Conservation (phyloP, 2,888 invertebrate genomes). For the Sympetrum striolatum region DNA sequence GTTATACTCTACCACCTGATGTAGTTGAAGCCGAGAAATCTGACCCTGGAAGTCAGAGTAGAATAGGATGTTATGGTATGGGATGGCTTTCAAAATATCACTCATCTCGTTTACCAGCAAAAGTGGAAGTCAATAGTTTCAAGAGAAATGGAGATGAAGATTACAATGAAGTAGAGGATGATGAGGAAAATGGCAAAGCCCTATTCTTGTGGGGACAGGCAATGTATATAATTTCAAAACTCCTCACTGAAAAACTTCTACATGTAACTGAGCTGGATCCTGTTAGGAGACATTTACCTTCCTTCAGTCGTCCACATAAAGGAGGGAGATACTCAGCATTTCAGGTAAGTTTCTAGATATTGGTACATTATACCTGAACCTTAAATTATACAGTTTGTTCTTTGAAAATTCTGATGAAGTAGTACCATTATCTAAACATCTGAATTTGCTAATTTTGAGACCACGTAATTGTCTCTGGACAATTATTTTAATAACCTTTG, state of each 20-base stretch:
- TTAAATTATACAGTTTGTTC: too few relatives aligned
- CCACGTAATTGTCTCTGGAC: too few relatives aligned
- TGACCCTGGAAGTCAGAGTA: conserved; percentile 72
- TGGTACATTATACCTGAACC: background rate
- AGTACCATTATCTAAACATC: too few relatives aligned
- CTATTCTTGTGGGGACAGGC: conserved; percentile 96
- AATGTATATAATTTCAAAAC: conserved; percentile 90
- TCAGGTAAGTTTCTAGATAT: conserved; percentile 71
- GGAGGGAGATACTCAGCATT: conserved; percentile 96
- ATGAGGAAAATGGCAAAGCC: conserved; percentile 61
- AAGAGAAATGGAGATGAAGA: background rate
- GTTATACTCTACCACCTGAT: conserved; percentile 83
- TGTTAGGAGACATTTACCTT: conserved; percentile 91
- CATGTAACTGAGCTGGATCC: conserved; percentile 97
- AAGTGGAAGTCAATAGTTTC: background rate
- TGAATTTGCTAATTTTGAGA: too few relatives aligned
- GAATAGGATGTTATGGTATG: conserved; percentile 69
- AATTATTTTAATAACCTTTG: too few relatives aligned
- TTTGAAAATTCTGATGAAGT: too few relatives aligned
- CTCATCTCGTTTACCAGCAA: background rate
- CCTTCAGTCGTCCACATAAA: conserved; percentile 90
- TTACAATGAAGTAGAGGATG: conserved; percentile 55
- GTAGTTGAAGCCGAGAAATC: conserved; percentile 73
- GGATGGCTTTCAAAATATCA: conserved; percentile 54
- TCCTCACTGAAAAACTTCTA: conserved; percentile 86